Evolutionary conservation across 2,113 vertebrate species (phyloP).

Genomic region (Phaethon lepturus): DNA sequence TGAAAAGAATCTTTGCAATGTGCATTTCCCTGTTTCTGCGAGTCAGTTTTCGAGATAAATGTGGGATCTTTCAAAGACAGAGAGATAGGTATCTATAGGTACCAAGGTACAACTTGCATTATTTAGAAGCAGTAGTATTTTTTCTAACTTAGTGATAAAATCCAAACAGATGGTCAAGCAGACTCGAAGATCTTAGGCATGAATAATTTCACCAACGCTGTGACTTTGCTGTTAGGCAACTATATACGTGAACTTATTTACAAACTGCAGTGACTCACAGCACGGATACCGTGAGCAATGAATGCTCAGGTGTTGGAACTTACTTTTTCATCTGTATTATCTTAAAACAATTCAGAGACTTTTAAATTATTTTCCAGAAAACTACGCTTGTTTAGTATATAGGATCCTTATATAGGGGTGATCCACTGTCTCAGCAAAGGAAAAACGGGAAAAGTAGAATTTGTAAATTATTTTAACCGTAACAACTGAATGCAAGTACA

Average conservation of each 20-base stretch:
- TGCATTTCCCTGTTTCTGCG: neutral
- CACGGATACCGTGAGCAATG: neutral
- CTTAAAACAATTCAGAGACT: neutral
- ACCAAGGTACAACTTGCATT: neutral
- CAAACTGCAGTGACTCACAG: neutral
- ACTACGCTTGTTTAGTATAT: neutral
- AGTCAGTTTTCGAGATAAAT: constrained; percentile 31
- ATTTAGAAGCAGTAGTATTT: neutral
- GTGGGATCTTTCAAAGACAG: constrained; percentile 1
- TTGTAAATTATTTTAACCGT: accelerated
- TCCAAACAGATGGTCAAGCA: neutral
- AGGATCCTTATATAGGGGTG: neutral
- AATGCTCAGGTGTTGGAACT: neutral
- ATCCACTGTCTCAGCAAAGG: neutral
- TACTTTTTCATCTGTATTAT: neutral
- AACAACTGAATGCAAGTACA: neutral
- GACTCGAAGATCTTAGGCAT: neutral
- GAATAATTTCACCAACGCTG: neutral
- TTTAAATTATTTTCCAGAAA: neutral
- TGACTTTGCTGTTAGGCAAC: neutral
- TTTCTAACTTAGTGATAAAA: constrained; percentile 15
- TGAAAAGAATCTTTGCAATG: constrained; percentile 56
- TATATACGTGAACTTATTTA: neutral
- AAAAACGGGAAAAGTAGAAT: neutral
- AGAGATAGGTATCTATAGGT: neutral